These are phyloP conservation scores for Chelonoidis abingdonii DNA, from an alignment of 2,113 vertebrate species.

Conservation along the genomic window DNA sequence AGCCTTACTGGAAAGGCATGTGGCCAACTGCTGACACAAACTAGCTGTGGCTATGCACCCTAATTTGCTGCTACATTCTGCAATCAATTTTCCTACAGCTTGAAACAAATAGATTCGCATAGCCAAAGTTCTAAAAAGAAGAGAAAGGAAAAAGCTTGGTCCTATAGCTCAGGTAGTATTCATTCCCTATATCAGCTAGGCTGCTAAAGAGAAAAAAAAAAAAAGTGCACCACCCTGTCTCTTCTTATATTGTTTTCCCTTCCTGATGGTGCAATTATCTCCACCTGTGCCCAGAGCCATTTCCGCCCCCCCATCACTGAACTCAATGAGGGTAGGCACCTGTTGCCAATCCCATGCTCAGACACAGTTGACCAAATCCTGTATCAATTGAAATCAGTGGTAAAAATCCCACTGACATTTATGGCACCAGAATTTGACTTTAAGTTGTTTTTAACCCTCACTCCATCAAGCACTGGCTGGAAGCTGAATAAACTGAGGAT, in stretches of 20 bases:
- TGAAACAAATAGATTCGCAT: neutral
- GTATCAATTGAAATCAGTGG: neutral
- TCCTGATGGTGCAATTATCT: neutral
- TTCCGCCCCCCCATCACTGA: neutral
- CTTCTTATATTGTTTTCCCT: neutral
- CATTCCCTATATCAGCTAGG: rapidly evolving
- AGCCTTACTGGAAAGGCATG: neutral
- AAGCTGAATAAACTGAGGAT: neutral
- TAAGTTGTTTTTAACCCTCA: neutral
- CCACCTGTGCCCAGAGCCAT: neutral
- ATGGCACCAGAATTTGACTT: neutral
- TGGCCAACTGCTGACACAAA: neutral
- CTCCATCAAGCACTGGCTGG: neutral
- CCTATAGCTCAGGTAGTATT: rapidly evolving
- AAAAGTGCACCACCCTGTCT: rapidly evolving
- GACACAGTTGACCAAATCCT: neutral
- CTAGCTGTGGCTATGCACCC: neutral
- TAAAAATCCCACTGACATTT: neutral
- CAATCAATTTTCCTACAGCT: neutral
- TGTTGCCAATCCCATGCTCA: neutral
- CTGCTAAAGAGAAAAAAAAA: neutral
- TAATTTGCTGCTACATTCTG: neutral
- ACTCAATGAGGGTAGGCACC: neutral
- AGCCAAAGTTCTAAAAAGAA: neutral
- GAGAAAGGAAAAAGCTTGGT: rapidly evolving